These are phyloP conservation scores for Drosophila obscura DNA, from an alignment of 1,140 invertebrate genomes.

Conservation along the genomic window DNA sequence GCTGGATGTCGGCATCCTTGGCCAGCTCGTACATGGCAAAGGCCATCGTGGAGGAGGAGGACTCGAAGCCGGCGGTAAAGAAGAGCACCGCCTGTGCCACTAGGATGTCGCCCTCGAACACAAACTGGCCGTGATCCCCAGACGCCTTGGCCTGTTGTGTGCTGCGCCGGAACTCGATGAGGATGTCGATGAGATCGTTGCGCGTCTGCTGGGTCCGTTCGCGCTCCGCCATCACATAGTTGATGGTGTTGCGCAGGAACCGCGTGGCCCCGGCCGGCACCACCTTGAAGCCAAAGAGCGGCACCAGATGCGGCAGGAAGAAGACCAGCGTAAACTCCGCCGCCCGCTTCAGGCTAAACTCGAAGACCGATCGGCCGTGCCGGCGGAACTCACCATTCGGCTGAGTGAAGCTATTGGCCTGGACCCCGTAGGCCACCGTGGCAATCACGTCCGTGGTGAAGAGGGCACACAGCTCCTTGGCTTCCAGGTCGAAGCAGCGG, in stretches of 20 bases:
- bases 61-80: slow-evolving; percentile 86
- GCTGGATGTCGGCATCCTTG: slow-evolving; percentile 83
- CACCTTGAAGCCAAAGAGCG: slow-evolving; percentile 68
- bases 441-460: slow-evolving; percentile 87
- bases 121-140: slow-evolving; percentile 32
- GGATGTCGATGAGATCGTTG: slow-evolving; percentile 84
- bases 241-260: slow-evolving; percentile 81
- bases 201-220: slow-evolving; percentile 63
- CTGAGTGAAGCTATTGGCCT: slow-evolving; percentile 85
- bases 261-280: slow-evolving; percentile 51
- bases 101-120: slow-evolving; percentile 84
- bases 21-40: slow-evolving; percentile 85
- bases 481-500: slow-evolving; percentile 71
- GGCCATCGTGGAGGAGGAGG: slow-evolving; percentile 84
- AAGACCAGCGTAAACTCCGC: slow-evolving; percentile 85
- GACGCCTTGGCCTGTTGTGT: slow-evolving; percentile 44
- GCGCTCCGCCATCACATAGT: slow-evolving; percentile 80
- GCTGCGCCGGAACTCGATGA: slow-evolving; percentile 70
- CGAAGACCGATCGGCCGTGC: slow-evolving; percentile 85
- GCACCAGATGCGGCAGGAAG: slow-evolving; percentile 80
- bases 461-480: slow-evolving; percentile 85
- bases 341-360: slow-evolving; percentile 85
- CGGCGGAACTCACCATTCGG: slow-evolving; percentile 84
- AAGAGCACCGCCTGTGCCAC: slow-evolving; percentile 87
- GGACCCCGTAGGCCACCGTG: slow-evolving; percentile 86